Base-by-base conservation (phyloP, 2,888 invertebrate species). In the Sminthurides aquaticus region DNA sequence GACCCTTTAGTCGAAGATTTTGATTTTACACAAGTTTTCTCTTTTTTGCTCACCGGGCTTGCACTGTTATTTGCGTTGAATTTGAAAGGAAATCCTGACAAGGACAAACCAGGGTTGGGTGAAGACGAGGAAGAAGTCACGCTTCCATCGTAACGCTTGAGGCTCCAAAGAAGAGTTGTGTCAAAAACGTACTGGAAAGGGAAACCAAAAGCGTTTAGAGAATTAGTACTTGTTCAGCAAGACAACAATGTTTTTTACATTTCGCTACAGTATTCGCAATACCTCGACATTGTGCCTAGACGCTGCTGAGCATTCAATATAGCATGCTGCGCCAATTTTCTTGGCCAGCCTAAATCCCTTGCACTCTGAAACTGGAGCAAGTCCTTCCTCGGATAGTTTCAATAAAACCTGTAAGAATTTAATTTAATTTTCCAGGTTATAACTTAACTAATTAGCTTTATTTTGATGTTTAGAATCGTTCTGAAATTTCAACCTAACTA, bases 231-330 rank as follows among this genome's bases (percentile, higher is more conserved):
- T 56, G 5, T 26, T n/a, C n/a, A n/a, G n/a, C n/a, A n/a, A n/a
- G n/a, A n/a, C n/a, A n/a, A n/a, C n/a, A n/a, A n/a, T n/a, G n/a
- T n/a, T n/a, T n/a, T n/a, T n/a, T n/a, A n/a, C n/a, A n/a, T n/a
- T n/a, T n/a, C n/a, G n/a, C n/a, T n/a, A n/a, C n/a, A n/a, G n/a
- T n/a, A 52, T n/a, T 52, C 22, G 55, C 15, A 18, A 22, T 55
- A 55, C 25, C 3, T 55, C 3, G 3, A 52, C n/a, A 22, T 52
- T 52, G 22, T 8, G 22, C 20, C 22, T 5, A 77, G 96, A 97
- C 72, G 98, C 84, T 76, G 97, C 95, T 24, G 96, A 96, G 81
- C 97, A 98, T 81, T 98, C 98, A 77, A 97, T 85, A 83, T 97
- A 98, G 81, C 96, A 96, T 59, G 96, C 95, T 27, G 97, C 92